Evolutionary conservation across 2,888 invertebrate species (phyloP).

Genomic region (Malacosoma neustria): DNA sequence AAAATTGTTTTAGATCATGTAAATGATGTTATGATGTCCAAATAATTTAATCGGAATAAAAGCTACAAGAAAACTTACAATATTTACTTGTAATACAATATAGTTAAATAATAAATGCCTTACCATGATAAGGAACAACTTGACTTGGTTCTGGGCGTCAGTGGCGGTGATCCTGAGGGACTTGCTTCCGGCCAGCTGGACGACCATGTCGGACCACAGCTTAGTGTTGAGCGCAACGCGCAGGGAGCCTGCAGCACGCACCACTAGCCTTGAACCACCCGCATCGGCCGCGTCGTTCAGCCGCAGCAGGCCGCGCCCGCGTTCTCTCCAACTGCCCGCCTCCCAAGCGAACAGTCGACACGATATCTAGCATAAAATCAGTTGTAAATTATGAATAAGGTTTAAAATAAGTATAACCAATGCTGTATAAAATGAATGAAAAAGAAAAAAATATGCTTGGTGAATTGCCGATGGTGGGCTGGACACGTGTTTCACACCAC

Average conservation of each 20-base stretch:
- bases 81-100: too few species aligned
- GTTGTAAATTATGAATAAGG: not conserved
- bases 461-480: too few species aligned
- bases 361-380: conserved; percentile 69
- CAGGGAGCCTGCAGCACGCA: conserved; percentile 91
- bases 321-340: conserved; percentile 90
- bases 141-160: conserved; percentile 86
- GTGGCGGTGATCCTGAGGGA: conserved; percentile 91
- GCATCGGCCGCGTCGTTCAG: conserved; percentile 82
- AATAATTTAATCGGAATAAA: too few species aligned
- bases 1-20: too few species aligned
- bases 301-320: conserved; percentile 91
- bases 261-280: conserved; percentile 82
- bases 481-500: too few species aligned
- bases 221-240: conserved; percentile 94
- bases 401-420: too few species aligned
- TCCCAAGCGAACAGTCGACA: conserved; percentile 95
- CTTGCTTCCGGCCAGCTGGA: conserved; percentile 90
- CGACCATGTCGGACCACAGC: conserved; percentile 94
- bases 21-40: too few species aligned
- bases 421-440: too few species aligned
- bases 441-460: too few species aligned
- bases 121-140: conserved; percentile 90
- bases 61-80: too few species aligned
- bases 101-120: too few species aligned